Base-by-base conservation (phyloP, 2,797 vertebrate genomes). In the Ibycter americanus region DNA sequence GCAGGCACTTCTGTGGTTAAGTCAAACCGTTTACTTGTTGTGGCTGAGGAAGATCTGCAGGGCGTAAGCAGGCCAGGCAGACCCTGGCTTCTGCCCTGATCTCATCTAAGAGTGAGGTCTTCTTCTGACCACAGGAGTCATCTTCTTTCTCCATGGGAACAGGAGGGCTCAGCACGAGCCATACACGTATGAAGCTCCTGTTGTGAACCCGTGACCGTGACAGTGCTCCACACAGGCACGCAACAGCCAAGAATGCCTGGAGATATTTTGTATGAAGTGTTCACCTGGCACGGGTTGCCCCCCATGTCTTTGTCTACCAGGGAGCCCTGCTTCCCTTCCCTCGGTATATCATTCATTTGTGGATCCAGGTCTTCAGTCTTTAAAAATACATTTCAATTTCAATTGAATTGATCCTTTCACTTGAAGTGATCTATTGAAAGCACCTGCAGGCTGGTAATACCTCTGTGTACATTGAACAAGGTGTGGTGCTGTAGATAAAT, bases 91-190 rank as follows among this genome's bases (percentile, higher is more conserved):
- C 68, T 79, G 58, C 36, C 34, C 47, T 83, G 26, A 79, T 77
- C 36, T 89, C 52, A 63, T 67, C 52, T 76, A 32, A 86, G 70
- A 68, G 22, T 47, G 51, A 91, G 62, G 82, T 94, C 54, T 89
- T 93, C 87, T 94, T 96, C 77, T 93, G 85, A 91, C 73, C 76
- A 80, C 66, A 83, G 40, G 83, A 90, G 72, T 67, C 36, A 78
- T 78, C 29, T 59, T 87, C 71, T 87, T 84, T 92, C 80, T 92
- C 70, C 49, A 10, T 70, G 82, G 86, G 85, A 93, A 61, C 3
- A 16, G 81, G 59, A 94, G 83, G n/a, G 13, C 21, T 74, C 72
- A 59, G 47, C 31, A 46, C 70, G 49, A 54, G 23, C 61, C 72
- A 63, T 65, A 67, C 16, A 12, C 1, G 6, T 59, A 29, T 71